Conservation (phyloP, 2,113 vertebrate genomes). For the Hippocampus zosterae region DNA sequence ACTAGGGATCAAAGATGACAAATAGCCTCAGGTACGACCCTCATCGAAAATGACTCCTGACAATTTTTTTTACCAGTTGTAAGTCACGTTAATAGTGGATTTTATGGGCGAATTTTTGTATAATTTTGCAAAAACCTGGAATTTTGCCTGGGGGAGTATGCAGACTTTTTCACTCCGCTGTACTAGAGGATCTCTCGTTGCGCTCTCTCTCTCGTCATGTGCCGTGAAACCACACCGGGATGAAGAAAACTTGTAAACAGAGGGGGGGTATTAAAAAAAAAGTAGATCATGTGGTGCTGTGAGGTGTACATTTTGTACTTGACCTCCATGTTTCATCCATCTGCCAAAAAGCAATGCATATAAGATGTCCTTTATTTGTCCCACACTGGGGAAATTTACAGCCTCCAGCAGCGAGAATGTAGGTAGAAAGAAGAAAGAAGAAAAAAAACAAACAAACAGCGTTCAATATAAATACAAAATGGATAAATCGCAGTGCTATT, state of each 20-base stretch:
- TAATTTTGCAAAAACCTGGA: not conserved
- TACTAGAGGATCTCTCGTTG: not conserved
- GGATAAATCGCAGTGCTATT: too few relatives aligned
- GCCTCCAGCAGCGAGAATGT: too few relatives aligned
- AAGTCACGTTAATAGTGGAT: not conserved
- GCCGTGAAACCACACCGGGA: too few relatives aligned
- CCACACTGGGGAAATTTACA: too few relatives aligned
- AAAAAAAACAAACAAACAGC: too few relatives aligned
- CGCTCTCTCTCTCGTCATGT: too few relatives aligned
- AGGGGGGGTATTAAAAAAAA: not conserved
- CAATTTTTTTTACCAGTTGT: not conserved
- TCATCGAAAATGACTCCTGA: not conserved
- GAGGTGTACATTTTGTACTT: conserved; percentile 21
- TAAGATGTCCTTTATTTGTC: too few relatives aligned
- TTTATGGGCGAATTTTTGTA: not conserved
- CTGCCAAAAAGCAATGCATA: conserved; percentile 2
- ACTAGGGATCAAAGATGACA: conserved; percentile 20
- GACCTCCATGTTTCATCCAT: conserved; percentile 20
- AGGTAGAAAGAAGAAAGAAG: too few relatives aligned
- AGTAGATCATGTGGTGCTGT: not conserved
- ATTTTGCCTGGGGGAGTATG: not conserved
- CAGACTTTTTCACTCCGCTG: not conserved
- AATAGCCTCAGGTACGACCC: conserved; percentile 31
- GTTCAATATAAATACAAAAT: too few relatives aligned
- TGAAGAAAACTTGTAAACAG: too few relatives aligned